Evolutionary conservation across 2,797 vertebrate species (phyloP), one percentile per base, ranked within the genome.

Genomic region (Nannoperca australis): DNA sequence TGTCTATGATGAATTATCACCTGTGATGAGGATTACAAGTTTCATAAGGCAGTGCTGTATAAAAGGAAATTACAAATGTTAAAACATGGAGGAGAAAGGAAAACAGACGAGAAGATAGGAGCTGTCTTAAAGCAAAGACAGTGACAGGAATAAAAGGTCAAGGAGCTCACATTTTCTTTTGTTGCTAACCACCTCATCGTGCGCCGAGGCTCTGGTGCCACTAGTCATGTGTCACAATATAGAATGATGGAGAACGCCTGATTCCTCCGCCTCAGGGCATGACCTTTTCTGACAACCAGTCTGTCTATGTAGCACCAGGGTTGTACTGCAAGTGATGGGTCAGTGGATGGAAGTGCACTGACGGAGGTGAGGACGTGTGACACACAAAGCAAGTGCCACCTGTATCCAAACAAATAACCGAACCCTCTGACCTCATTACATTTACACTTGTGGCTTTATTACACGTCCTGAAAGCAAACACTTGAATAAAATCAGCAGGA

Each of bases 261-360:
- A 79, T 56, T 83, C 85, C 53, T 30, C 30, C 70, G 72, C 85
- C 88, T 45, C 54, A 2, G 85, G 91, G 67, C 85, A 60, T 18
- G 73, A 93, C 91, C 91, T 94, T 94, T 90, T 91, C 77, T 86
- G 81, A 91, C 91, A 86, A 63, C 45, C 40, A 2, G 62, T 73
- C 90, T 82, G 72, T 89, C 90, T 87, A 24, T 54, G 78, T 81
- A 69, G 61, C 78, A 59, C 68, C 18, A 5, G 44, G 27, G 78
- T 55, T 70, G 76, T 65, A 63, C 71, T 15, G 65, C 36, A 12
- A 82, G 81, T 84, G 86, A 89, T 34, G 81, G 88, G 85, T 83
- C 65, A 60, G 32, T 27, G 62, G 20, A 70, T 70, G 63, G 67
- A 73, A 54, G 60, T 34, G 63, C 64, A 59, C 27, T 63, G 78